phyloP scores from a whole-genome alignment of 64 coral and sea anemone genomes.

The Actinia equina region DNA sequence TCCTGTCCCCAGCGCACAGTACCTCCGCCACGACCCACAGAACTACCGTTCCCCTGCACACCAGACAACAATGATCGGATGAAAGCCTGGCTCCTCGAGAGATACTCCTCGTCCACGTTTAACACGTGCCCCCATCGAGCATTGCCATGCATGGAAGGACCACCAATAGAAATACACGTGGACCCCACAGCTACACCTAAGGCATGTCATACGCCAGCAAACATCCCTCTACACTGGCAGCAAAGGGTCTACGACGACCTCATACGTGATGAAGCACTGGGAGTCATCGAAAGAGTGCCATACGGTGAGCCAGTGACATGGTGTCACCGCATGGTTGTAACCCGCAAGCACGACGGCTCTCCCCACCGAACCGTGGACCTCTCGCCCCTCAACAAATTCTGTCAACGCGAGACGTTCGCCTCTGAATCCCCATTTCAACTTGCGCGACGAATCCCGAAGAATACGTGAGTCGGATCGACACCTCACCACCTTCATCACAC shows the following conservation, averaged over 20 bases:
- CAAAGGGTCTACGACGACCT: conserved; percentile 33
- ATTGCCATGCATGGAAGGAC: conserved; percentile 52
- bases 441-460: conserved; percentile 27
- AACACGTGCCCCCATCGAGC: conserved; percentile 51
- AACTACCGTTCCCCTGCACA: conserved; percentile 26
- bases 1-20: conserved; percentile 31
- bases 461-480: conserved; percentile 43
- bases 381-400: conserved; percentile 57
- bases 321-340: conserved; percentile 56
- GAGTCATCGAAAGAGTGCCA: conserved; percentile 44
- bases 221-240: conserved; percentile 45
- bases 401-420: conserved; percentile 18
- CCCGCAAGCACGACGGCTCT: conserved; percentile 42
- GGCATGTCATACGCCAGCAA: conserved; percentile 52
- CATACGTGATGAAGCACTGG: conserved; percentile 27
- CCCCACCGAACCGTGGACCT: conserved; percentile 38
- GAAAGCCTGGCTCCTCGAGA: conserved; percentile 21
- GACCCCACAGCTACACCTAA: conserved; percentile 41
- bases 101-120: conserved; percentile 19
- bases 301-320: conserved; percentile 44
- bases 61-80: conserved; percentile 44
- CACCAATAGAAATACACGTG: conserved; percentile 51
- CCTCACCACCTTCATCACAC: conserved; percentile 36
- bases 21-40: neutral
- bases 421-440: conserved; percentile 43